Conservation (phyloP, 2,113 vertebrate species). For the Zosterops pallidus region DNA sequence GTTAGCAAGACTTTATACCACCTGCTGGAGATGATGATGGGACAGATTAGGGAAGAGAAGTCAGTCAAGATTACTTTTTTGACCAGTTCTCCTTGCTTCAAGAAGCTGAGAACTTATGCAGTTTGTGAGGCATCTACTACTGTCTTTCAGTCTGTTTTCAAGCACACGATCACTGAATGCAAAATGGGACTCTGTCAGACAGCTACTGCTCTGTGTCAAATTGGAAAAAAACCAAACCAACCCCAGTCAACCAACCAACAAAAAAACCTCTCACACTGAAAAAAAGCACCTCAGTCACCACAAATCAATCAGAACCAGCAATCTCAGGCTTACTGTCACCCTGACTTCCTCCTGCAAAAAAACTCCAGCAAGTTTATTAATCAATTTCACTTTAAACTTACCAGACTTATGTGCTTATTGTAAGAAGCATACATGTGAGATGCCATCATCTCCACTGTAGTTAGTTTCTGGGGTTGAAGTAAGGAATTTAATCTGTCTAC, state of each 20-base stretch:
- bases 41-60: neutral
- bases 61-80: neutral
- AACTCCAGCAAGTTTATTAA: neutral
- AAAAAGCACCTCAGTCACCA: neutral
- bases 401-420: conserved; percentile 93
- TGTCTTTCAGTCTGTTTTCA: neutral
- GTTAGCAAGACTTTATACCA: neutral
- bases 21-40: neutral
- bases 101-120: neutral
- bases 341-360: neutral
- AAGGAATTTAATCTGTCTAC: conserved; percentile 96
- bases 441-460: conserved; percentile 92
- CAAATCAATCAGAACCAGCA: neutral
- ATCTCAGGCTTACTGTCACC: neutral
- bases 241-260: neutral
- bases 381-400: conserved; percentile 68
- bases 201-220: neutral
- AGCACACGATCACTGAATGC: neutral
- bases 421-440: conserved; percentile 97
- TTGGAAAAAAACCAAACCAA: neutral
- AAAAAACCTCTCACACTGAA: neutral
- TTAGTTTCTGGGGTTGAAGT: conserved; percentile 92
- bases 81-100: neutral
- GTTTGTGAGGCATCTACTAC: neutral
- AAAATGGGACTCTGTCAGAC: neutral